phyloP scores from a whole-genome alignment of 64 coral and sea anemone genomes.

The Montipora cactus region DNA sequence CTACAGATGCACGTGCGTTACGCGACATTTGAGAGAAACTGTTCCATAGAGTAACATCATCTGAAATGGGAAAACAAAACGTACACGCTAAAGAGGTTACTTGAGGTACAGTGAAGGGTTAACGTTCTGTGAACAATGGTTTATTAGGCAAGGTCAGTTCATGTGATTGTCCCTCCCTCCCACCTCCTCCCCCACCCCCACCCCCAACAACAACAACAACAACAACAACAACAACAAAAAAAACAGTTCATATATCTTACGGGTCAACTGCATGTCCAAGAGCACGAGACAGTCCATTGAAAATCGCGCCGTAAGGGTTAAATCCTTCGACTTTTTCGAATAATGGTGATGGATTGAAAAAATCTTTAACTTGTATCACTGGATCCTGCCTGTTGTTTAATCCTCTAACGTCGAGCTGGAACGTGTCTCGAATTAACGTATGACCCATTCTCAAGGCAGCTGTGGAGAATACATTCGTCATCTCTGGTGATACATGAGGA shows the following conservation, averaged over 20 bases:
- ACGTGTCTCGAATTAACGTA: slow-evolving; percentile 26
- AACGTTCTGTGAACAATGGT: too few species aligned
- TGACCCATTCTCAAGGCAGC: slow-evolving; percentile 74
- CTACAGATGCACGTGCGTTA: too few species aligned
- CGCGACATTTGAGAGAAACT: too few species aligned
- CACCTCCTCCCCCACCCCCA: too few species aligned
- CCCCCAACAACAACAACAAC: too few species aligned
- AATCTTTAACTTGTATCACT: background rate
- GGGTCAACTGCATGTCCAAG: background rate
- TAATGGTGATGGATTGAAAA: background rate
- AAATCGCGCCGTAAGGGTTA: background rate
- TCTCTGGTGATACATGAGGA: background rate
- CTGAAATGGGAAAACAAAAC: too few species aligned
- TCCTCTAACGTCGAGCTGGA: background rate
- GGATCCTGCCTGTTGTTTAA: background rate
- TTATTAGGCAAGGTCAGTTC: too few species aligned
- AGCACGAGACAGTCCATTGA: background rate
- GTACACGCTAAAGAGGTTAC: too few species aligned
- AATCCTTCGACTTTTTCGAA: background rate
- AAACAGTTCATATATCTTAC: background rate
- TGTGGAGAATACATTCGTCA: background rate
- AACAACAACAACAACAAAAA: too few species aligned
- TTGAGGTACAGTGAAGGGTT: too few species aligned
- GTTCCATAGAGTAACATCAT: too few species aligned
- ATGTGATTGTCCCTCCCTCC: too few species aligned